phyloP scores from a whole-genome alignment of 2,888 invertebrate species.

The Leptinotarsa haldemani region DNA sequence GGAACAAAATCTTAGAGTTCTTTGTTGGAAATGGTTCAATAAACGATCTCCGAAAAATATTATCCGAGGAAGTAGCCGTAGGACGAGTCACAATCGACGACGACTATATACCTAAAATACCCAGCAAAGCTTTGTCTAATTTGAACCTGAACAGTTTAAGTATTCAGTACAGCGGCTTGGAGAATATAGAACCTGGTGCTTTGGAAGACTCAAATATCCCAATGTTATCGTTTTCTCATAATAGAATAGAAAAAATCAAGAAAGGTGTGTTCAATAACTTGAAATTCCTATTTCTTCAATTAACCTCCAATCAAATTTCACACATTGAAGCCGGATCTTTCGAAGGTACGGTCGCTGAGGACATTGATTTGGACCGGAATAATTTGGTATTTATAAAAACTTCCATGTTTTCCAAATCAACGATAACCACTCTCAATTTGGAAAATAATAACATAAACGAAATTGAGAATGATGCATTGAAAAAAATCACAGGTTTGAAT shows the following conservation, averaged over 20 bases:
- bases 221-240: not conserved
- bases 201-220: not conserved
- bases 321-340: constrained; percentile 23
- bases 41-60: not conserved
- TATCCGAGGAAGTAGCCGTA: not conserved
- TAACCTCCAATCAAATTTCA: constrained; percentile 2
- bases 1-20: not conserved
- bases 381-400: not conserved
- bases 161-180: not conserved
- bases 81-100: constrained; percentile 11
- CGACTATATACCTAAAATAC: constrained; percentile 8
- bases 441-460: not conserved
- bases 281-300: not conserved
- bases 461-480: constrained; percentile 5
- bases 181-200: constrained; percentile 12
- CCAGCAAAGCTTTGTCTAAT: not conserved
- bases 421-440: constrained; percentile 2
- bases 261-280: constrained; percentile 16
- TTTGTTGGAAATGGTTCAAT: not conserved
- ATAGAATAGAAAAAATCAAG: constrained; percentile 8
- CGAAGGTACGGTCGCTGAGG: not conserved
- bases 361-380: constrained; percentile 12
- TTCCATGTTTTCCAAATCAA: constrained; percentile 15
- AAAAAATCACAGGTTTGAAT: not conserved
- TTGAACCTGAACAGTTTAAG: not conserved